These are phyloP conservation scores for Oxycera nigricornis DNA, from an alignment of 2,888 invertebrate species.

Conservation along the genomic window DNA sequence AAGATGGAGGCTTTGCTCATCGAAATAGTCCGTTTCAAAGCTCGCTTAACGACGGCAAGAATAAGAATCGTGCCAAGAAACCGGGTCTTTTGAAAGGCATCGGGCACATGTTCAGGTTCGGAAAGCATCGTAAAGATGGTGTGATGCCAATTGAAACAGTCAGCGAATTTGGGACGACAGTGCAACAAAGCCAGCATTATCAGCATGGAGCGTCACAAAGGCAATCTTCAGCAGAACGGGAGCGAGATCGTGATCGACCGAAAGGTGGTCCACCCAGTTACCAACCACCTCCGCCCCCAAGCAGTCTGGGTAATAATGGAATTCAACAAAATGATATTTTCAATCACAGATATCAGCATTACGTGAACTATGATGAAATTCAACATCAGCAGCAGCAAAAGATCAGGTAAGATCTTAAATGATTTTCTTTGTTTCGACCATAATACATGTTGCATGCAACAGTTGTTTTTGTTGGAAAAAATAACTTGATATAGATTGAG, in stretches of 20 bases:
- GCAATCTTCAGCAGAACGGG: not conserved
- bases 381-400: slow-evolving; percentile 70
- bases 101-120: slow-evolving; percentile 63
- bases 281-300: slow-evolving; percentile 61
- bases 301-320: slow-evolving; percentile 50
- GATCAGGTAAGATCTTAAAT: slow-evolving; percentile 68
- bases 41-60: slow-evolving; percentile 74
- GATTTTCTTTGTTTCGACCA: not conserved
- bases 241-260: slow-evolving; percentile 51
- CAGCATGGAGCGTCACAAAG: slow-evolving; percentile 47
- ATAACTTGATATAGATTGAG: too few relatives aligned
- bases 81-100: slow-evolving; percentile 75
- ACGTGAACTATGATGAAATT: slow-evolving; percentile 85
- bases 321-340: slow-evolving; percentile 61
- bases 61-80: slow-evolving; percentile 68
- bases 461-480: not conserved
- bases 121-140: slow-evolving; percentile 69
- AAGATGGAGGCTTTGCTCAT: slow-evolving; percentile 71
- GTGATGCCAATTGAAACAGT: slow-evolving; percentile 57
- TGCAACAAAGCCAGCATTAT: slow-evolving; percentile 42
- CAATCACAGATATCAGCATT: slow-evolving; percentile 68
- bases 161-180: slow-evolving; percentile 61
- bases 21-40: slow-evolving; percentile 79
- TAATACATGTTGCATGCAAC: not conserved
- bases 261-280: slow-evolving; percentile 60